Evolutionary conservation across 2,113 vertebrate genomes (phyloP).

Genomic region (Ivindomyrus marchei): DNA sequence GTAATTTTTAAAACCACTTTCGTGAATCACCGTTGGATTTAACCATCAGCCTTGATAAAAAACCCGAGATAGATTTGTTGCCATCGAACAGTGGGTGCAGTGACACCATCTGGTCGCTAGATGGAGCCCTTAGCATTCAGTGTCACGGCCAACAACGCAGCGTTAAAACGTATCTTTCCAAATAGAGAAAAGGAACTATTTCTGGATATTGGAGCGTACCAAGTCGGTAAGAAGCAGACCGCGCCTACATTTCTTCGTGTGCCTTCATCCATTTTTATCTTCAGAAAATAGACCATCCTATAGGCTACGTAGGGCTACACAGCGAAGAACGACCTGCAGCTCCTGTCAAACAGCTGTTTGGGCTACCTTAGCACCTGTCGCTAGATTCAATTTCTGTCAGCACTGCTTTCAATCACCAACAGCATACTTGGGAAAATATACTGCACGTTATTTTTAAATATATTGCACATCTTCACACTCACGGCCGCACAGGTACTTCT

Average conservation of each 20-base stretch:
- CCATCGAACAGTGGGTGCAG: background rate
- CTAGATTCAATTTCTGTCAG: background rate
- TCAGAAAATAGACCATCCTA: background rate
- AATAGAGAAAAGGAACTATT: slow-evolving; percentile 35
- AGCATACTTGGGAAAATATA: background rate
- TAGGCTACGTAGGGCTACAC: background rate
- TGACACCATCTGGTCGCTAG: slow-evolving; percentile 40
- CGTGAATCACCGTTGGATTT: background rate
- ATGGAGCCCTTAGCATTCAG: slow-evolving; percentile 35
- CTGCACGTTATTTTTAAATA: background rate
- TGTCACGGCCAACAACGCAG: background rate
- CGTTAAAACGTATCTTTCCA: slow-evolving; percentile 11
- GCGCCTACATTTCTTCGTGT: background rate
- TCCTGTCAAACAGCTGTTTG: background rate
- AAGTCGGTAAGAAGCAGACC: background rate
- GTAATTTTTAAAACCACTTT: slow-evolving; percentile 10
- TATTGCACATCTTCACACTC: background rate
- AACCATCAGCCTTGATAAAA: no score
- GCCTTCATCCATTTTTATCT: background rate
- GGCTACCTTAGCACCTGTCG: background rate
- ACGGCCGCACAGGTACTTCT: background rate
- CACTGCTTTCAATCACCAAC: background rate
- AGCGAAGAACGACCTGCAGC: background rate
- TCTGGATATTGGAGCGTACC: slow-evolving; percentile 32
- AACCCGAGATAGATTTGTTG: background rate